Conservation (phyloP, 2,888 invertebrate genomes). For the Luperina testacea region DNA sequence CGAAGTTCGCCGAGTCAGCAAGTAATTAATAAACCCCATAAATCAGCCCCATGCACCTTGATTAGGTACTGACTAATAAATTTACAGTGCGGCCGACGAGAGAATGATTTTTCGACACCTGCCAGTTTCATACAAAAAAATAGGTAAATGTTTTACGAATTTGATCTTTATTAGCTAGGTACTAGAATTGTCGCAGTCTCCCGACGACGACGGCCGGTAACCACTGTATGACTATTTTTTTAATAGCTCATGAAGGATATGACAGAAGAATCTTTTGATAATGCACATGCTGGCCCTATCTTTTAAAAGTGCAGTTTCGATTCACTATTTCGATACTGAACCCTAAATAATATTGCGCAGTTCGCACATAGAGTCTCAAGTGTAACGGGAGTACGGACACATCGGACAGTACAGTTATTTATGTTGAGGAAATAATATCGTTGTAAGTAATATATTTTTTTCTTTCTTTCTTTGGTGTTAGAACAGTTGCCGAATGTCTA, state of each 20-base stretch:
- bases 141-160: too few species aligned
- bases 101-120: too few species aligned
- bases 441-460: slow-evolving; percentile 41
- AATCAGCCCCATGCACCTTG: neutral
- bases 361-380: slow-evolving; percentile 42
- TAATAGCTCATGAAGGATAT: neutral
- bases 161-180: too few species aligned
- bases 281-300: neutral
- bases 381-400: slow-evolving; percentile 51
- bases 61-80: neutral
- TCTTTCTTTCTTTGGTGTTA: neutral
- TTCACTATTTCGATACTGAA: slow-evolving; percentile 40
- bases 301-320: neutral
- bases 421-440: neutral
- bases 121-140: too few species aligned
- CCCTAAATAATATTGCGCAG: slow-evolving; percentile 52
- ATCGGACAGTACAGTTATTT: slow-evolving; percentile 22
- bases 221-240: neutral
- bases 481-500: neutral
- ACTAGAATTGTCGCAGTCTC: too few species aligned
- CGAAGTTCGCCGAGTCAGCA: too few species aligned
- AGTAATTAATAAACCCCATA: neutral
- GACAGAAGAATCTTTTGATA: neutral
- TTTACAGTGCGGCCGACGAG: too few species aligned
- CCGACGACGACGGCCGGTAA: neutral